Percentiles rank a stretch among this genome's conserved stretches.
Conservation (phyloP, 2,888 invertebrate genomes). For the Luperina testacea region DNA sequence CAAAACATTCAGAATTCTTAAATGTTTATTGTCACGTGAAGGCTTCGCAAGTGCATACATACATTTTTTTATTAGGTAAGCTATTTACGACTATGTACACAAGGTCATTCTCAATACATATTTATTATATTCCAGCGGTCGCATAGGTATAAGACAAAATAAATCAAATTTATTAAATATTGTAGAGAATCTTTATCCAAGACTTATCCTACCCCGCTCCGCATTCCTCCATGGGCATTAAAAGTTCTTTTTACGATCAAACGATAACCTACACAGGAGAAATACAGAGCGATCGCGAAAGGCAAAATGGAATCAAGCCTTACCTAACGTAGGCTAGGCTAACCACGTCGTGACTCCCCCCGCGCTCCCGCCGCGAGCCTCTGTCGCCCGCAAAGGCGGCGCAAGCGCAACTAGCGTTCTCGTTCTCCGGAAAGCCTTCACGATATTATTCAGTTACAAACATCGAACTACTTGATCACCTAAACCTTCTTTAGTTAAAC, state of each 20-base stretch:
- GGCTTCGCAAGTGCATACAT: constrained; percentile 20
- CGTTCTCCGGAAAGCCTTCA: constrained; percentile 81
- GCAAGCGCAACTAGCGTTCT: constrained; percentile 70
- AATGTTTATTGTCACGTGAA: constrained; percentile 46
- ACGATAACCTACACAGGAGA: constrained; percentile 54
- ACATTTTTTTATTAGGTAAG: constrained; percentile 21
- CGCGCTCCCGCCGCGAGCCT: constrained; percentile 59
- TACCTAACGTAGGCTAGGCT: constrained; percentile 83
- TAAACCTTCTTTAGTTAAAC: constrained; percentile 72
- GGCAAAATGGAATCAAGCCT: constrained; percentile 77
- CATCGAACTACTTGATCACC: constrained; percentile 75
- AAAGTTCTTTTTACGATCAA: constrained; percentile 49
- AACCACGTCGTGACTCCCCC: constrained; percentile 85
- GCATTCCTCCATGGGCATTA: constrained; percentile 35
- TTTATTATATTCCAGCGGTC: constrained; percentile 5
- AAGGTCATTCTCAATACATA: constrained; percentile 39
- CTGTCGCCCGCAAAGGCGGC: constrained; percentile 60
- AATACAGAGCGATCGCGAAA: constrained; percentile 73
- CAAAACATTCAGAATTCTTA: constrained; percentile 23
- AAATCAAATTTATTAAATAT: constrained; percentile 9
- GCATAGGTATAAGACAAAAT: background rate
- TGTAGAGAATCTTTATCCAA: background rate
- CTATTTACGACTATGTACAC: constrained; percentile 30
- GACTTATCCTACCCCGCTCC: constrained; percentile 5
- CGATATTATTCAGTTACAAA: constrained; percentile 79